Conservation (phyloP, 2,113 vertebrate genomes). For the Elaphurus davidianus region DNA sequence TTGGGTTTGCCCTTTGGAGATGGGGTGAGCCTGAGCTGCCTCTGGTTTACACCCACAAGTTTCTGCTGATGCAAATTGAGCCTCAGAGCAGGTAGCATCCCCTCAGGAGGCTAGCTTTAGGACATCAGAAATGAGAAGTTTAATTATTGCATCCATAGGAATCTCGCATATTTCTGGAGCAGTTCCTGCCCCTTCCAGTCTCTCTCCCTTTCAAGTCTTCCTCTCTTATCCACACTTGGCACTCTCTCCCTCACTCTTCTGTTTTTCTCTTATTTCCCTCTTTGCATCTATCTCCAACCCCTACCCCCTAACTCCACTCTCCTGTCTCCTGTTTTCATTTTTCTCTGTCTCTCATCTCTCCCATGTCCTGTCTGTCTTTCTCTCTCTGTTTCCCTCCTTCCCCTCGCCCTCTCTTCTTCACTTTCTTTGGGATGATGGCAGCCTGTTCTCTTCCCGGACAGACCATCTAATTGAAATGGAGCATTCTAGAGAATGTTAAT, state of each 20-base stretch:
- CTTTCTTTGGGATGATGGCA: constrained; percentile 39
- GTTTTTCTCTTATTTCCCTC: background rate
- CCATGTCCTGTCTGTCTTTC: background rate
- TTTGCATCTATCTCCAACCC: background rate
- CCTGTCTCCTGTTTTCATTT: background rate
- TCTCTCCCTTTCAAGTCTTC: background rate
- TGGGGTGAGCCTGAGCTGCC: background rate
- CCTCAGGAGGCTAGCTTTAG: constrained; percentile 29
- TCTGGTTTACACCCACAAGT: background rate
- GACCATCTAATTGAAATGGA: constrained; percentile 81
- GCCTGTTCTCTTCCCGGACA: constrained; percentile 64
- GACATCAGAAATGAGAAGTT: constrained; percentile 35
- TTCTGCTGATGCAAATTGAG: constrained; percentile 23
- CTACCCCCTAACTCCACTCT: background rate
- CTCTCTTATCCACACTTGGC: background rate
- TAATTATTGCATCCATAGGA: constrained; percentile 62
- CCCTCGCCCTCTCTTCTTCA: background rate
- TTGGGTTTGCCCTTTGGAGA: background rate
- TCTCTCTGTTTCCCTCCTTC: background rate
- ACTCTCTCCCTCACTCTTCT: background rate
- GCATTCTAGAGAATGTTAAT: constrained; percentile 75
- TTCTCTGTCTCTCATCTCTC: background rate
- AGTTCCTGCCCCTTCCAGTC: constrained; percentile 22
- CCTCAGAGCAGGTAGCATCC: background rate
- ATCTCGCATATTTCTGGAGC: constrained; percentile 55